Evolutionary conservation across 2,888 invertebrate species (phyloP), one percentile per base, ranked within the genome.

Genomic region (Panzeria rudis): DNA sequence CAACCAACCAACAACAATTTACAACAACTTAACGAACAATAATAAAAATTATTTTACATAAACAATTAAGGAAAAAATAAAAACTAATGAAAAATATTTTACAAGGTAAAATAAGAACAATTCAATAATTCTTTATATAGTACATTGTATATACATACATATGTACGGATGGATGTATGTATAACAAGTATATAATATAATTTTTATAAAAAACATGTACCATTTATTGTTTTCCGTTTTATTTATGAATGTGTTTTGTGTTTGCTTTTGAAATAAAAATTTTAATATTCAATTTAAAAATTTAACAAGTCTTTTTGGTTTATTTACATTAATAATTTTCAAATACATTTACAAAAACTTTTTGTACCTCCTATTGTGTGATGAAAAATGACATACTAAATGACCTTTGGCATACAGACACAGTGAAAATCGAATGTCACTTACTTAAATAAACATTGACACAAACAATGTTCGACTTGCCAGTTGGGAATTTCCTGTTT

Each of bases 71-170:
- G 17, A 44, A 29, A 13, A 64, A 29, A 62, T 8, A 29, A 13
- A 15, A 5, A 38, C 17, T 17, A 64, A 75, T 62, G 29, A 64
- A 47, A 56, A 77, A 35, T 77, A 59, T 61, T 77, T 77, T 38
- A 59, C 59, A 68, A 68, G 77, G 68, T 68, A 38, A 68, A 68
- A 66, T 68, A 68, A 77, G 59, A 68, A 77, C 68, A 77, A 77
- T 68, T 68, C 50, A 59, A 61, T 68, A 68, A 68, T 50, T 59
- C 38, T 68, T 47, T 52, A 29, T 52, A 68, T 23, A n/a, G 41
- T 11, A 7, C 15, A 41, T 41, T 62, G 25, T 41, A 38, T 17
- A 9, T 5, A 20, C 8, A 7, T 20, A 47, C 2, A 9, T 59
- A 35, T 17, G 17, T 32, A 17, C 3, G 17, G n/a, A 32, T 20